phyloP scores from a whole-genome alignment of 2,797 vertebrate species.

The Sebastes hopkinsi region DNA sequence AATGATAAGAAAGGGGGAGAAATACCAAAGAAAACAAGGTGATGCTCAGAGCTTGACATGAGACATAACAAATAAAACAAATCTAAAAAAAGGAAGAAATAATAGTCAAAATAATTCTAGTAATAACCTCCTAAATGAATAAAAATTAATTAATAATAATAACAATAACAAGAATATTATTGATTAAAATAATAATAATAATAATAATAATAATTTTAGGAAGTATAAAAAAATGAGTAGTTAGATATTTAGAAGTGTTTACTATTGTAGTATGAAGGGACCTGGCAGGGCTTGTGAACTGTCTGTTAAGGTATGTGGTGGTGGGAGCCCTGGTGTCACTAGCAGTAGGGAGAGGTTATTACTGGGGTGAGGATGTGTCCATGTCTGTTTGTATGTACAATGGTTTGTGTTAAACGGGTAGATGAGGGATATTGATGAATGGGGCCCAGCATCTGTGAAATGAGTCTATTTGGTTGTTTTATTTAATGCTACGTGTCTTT shows the following conservation, averaged over 20 bases:
- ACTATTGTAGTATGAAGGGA: not conserved
- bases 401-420: not conserved
- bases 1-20: too few species aligned
- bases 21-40: too few species aligned
- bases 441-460: too few species aligned
- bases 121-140: not conserved
- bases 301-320: too few species aligned
- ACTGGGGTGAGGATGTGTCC: not conserved
- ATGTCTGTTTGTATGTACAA: not conserved
- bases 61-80: not conserved
- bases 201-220: not conserved
- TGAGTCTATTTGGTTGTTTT: not conserved
- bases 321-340: too few species aligned
- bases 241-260: not conserved
- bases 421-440: too few species aligned
- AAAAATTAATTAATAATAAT: not conserved
- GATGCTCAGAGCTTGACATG: not conserved
- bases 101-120: not conserved
- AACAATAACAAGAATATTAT: not conserved
- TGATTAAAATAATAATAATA: not conserved
- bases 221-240: not conserved
- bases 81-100: not conserved
- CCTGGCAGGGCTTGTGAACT: not conserved
- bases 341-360: not conserved
- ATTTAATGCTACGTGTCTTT: not conserved